Percentiles rank a stretch among this genome's conserved stretches.
Conservation (phyloP, 2,113 vertebrate species). For the Lagopus leucura region DNA sequence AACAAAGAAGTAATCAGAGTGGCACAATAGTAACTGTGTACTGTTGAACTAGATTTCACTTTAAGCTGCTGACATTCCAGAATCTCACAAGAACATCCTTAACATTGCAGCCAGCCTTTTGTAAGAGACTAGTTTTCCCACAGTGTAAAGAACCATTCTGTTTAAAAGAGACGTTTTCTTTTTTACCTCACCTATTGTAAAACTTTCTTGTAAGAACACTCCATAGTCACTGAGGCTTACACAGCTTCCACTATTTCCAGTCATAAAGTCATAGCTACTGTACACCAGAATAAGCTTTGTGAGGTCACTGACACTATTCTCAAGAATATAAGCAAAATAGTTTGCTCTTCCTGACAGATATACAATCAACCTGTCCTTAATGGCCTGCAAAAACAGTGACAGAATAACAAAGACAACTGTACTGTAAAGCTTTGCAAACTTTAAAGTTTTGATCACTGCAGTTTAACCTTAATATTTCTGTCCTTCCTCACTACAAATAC, state of each 20-base stretch:
- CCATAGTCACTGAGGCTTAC: neutral
- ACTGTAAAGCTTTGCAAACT: neutral
- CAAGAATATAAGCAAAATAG: neutral
- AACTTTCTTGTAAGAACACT: neutral
- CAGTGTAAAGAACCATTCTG: neutral
- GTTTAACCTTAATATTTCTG: neutral
- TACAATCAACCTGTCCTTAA: neutral
- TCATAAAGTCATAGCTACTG: neutral
- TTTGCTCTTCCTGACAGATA: neutral
- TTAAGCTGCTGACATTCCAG: neutral
- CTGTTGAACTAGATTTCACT: neutral
- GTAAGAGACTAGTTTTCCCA: neutral
- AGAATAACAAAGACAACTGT: neutral
- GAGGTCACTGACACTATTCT: neutral
- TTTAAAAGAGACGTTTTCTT: neutral
- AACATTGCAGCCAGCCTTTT: neutral
- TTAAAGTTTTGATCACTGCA: neutral
- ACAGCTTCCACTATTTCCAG: fast-evolving
- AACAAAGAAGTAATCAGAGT: neutral
- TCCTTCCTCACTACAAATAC: neutral
- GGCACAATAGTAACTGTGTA: neutral
- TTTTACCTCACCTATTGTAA: neutral
- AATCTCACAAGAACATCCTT: neutral
- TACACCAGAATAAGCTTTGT: neutral
- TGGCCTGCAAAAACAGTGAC: neutral